Evolutionary conservation across 2,113 vertebrate genomes (phyloP), one percentile per base, ranked within the genome.

Genomic region (Dermatemys mawii): DNA sequence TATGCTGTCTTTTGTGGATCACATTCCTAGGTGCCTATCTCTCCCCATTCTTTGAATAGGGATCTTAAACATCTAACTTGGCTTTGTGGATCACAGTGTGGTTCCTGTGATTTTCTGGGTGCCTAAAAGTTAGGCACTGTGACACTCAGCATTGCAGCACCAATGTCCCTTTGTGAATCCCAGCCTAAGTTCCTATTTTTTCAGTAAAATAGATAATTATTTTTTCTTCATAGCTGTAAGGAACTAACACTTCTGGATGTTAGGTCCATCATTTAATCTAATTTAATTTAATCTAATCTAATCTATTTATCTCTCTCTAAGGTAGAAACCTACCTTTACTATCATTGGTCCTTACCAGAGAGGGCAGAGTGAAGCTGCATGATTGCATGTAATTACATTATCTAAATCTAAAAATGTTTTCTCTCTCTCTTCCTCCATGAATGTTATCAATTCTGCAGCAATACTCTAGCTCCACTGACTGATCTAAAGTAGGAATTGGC

Each of bases 381-480:
- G 41, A 93, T 14, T 54, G 55, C 80, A 63, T 24, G 21, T 89
- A 93, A 93, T 93, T 93, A 93, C 80, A 92, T 83, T 90, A 95
- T 83, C 84, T 97, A 86, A 93, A 91, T 44, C 54, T 89, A 95
- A 96, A 93, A 96, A 41, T 27, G 57, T 82, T 81, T 79, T 32
- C 76, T 48, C 84, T 85, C 38, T 51, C 22, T 32, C 1, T 51
- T 21, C 76, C 85, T 49, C 24, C 54, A 24, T 21, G 88, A 88
- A 81, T 32, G 26, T 16, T 16, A 55, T 92, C 82, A 81, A 81
- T 50, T 97, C 94, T 96, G 78, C 90, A 96, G 95, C 88, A 97
- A 93, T 95, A 92, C 97, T 97, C 97, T 96, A 97, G 94, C 94
- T 97, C 91, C 92, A 96, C 86, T 96, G 94, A 94, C 90, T 97